Percentiles rank a stretch among this genome's conserved stretches.
Conservation (phyloP, 2,888 invertebrate species). For the Belgica antarctica region DNA sequence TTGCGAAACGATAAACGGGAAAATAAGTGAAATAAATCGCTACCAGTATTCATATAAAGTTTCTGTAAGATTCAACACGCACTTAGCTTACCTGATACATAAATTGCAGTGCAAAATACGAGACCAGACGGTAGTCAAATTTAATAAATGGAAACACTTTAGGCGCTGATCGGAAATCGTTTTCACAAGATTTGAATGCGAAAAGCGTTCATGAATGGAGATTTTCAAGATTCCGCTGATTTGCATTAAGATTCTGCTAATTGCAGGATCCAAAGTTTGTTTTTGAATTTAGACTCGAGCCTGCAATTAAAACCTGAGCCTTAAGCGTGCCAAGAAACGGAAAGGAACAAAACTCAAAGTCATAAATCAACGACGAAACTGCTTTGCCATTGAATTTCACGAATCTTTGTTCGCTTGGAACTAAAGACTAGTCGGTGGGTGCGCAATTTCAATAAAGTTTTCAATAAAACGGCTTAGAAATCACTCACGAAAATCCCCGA, state of each 20-base stretch:
- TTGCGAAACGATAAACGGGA: too few species aligned
- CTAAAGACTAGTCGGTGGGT: not conserved
- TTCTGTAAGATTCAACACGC: too few species aligned
- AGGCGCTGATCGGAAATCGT: not conserved
- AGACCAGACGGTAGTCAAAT: slow-evolving; percentile 42
- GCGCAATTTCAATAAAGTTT: slow-evolving; percentile 10
- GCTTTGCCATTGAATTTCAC: not conserved
- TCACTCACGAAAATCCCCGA: not conserved
- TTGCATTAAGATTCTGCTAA: too few species aligned
- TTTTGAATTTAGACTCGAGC: not conserved
- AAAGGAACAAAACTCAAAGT: not conserved
- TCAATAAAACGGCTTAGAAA: slow-evolving; percentile 1
- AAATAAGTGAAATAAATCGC: too few species aligned
- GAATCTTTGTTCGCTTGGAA: not conserved
- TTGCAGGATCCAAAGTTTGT: too few species aligned
- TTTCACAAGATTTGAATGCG: not conserved
- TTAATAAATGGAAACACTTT: not conserved
- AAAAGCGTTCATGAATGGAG: not conserved
- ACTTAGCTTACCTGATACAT: too few species aligned
- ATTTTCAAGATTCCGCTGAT: not conserved
- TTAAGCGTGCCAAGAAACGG: not conserved
- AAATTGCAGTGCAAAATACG: too few species aligned
- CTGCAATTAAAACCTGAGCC: not conserved
- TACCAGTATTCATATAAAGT: too few species aligned
- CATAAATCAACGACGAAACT: not conserved